Base-by-base conservation (phyloP, 2,113 vertebrate genomes). In the Malurus melanocephalus region DNA sequence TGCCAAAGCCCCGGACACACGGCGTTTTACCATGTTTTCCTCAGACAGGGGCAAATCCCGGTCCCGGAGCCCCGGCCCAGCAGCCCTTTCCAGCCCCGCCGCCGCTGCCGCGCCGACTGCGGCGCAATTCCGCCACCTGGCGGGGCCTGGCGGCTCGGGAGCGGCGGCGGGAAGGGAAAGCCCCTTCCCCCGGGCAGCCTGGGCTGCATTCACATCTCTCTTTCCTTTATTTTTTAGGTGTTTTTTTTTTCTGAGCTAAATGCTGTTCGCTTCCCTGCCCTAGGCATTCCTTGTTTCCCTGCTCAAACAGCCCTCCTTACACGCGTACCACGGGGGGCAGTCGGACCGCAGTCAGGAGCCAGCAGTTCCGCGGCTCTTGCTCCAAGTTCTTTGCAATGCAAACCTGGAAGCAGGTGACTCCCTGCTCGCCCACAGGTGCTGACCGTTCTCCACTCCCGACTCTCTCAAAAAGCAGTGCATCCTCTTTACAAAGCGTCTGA, bases 131-230 rank as follows among this genome's bases (percentile, higher is more conserved):
- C 90, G 48, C 85, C 94, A 72, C 53, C 90, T 85, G 33, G 45
- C 17, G 92, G 69, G 5, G 8, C 27, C 42, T 14, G n/a, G 16
- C 10, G 27, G 6, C 4, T 13, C 42, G 2, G 13, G 4, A 17
- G 17, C 1, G 38, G 2, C 51, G 28, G 33, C 13, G 23, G 35
- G 3, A 5, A 10, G 10, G 35, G 22, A 16, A 17, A 8, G 21
- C 5, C 16, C 32, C 2, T 3, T 13, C 15, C 11, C 12, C 3
- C 10, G 6, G 17, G 35, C 11, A 6, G 49, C 6, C 14, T 0
- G n/a, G 5, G 13, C 6, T 0, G 12, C 2, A 11, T 2, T 4
- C 38, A 1, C 21, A 0, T 2, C 4, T 3, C 9, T 20, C 5
- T 8, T 3, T 11, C 35, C 35, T 2, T 1, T 1, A 3, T 3